Conservation (phyloP, 2,797 vertebrate genomes). For the Arrhamphus sclerolepis region DNA sequence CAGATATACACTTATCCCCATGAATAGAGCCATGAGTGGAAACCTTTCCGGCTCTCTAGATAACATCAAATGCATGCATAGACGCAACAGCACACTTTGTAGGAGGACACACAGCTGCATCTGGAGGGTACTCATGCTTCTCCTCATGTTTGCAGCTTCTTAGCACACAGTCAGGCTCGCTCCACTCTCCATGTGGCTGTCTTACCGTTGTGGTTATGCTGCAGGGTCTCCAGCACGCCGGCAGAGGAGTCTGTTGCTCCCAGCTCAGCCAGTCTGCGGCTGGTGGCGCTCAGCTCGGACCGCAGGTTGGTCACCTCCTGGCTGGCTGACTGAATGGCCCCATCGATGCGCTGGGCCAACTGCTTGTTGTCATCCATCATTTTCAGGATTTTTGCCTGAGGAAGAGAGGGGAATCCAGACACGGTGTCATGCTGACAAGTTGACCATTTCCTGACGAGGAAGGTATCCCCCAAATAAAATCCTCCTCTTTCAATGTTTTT, state of each 20-base stretch:
- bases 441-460: constrained; percentile 63
- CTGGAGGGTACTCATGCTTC: constrained; percentile 15
- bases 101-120: constrained; percentile 16
- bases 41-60: constrained; percentile 19
- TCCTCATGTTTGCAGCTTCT: constrained; percentile 34
- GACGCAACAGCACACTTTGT: constrained; percentile 10
- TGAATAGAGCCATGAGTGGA: neutral
- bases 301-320: constrained; percentile 93
- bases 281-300: constrained; percentile 92
- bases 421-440: constrained; percentile 86
- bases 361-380: constrained; percentile 98
- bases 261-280: constrained; percentile 90
- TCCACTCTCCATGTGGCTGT: neutral
- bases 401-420: constrained; percentile 80
- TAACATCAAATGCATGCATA: constrained; percentile 6
- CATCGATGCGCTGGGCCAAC: constrained; percentile 92
- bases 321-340: constrained; percentile 91
- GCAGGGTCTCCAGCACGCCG: constrained; percentile 83
- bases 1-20: constrained; percentile 21
- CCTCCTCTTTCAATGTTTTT: constrained; percentile 17
- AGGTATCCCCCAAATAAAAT: constrained; percentile 54
- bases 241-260: constrained; percentile 79
- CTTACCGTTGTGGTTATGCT: constrained; percentile 83
- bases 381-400: constrained; percentile 91
- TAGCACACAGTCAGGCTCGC: constrained; percentile 13